Evolutionary conservation across 2,797 vertebrate species (phyloP), one percentile per base, ranked within the genome.

Genomic region (Apodemus agrarius): DNA sequence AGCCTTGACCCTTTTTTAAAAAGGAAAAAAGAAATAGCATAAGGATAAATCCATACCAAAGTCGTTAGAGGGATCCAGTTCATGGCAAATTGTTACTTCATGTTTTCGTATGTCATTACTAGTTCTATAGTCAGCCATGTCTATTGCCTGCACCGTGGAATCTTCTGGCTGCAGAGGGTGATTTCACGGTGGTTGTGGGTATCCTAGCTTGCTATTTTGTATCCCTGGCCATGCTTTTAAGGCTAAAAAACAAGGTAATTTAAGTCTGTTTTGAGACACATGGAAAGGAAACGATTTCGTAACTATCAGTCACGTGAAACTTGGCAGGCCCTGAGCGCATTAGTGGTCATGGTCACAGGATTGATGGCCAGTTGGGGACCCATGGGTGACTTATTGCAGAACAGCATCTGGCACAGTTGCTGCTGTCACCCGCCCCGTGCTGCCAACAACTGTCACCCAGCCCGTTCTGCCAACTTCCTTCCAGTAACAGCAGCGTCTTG

Each of bases 211-310:
- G 80, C 74, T 82, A 61, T 88, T 96, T 91, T 34, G 22, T 91
- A 84, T 52, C 49, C 29, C 21, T 57, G 84, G 31, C 83, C 96
- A 63, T 0, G 1, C 88, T 76, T 90, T 95, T 97, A 94, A 92
- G 46, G 67, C 85, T 90, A 34, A 75, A 79, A 72, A 90, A 90
- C 86, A 85, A 94, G 88, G 46, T 83, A 87, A 90, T 94, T 87
- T 94, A 93, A 94, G 81, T 57, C 90, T 89, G 74, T 96, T 96
- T 93, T 83, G 88, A 96, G 88, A 96, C 79, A 72, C 46, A 82
- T 14, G 40, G 91, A 92, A 98, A 98, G 98, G 97, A 98, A 98
- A 92, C 6, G 80, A 75, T 98, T 98, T 98, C 69, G 17, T 96
- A 98, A 98, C 96, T 97, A 52, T 97, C 69, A 92, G 96, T 96